Conservation (phyloP, 2,888 invertebrate species). For the Drosophila flavopinicola region DNA sequence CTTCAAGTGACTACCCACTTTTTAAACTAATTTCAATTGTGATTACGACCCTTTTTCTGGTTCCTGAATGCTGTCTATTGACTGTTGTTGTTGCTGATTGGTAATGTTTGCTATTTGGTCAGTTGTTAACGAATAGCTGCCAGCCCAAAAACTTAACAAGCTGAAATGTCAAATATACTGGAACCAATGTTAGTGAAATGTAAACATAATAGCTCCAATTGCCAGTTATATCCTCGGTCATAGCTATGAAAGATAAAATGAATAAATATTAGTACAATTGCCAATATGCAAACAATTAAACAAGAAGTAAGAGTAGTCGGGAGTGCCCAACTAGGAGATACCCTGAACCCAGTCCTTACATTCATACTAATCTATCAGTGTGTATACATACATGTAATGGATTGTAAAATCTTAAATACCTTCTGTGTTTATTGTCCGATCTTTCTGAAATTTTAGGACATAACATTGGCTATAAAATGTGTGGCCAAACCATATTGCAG, state of each 20-base stretch:
- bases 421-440: no score
- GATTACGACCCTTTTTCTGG: constrained; percentile 28
- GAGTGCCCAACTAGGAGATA: no score
- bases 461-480: no score
- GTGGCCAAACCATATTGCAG: no score
- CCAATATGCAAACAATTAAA: constrained; percentile 34
- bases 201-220: constrained; percentile 83
- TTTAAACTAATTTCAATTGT: constrained; percentile 27
- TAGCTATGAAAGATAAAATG: constrained; percentile 66
- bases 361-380: no score
- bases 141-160: constrained; percentile 84
- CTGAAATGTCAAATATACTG: constrained; percentile 84
- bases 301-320: no score
- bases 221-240: constrained; percentile 84
- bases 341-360: no score
- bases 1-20: constrained; percentile 71
- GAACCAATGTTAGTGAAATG: constrained; percentile 83
- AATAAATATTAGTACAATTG: constrained; percentile 50
- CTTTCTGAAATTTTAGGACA: no score
- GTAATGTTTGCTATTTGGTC: constrained; percentile 65
- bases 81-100: constrained; percentile 1
- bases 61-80: constrained; percentile 3
- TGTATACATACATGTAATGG: no score
- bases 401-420: no score
- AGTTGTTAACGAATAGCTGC: constrained; percentile 84